Conservation (phyloP, 35 echinoderm and acorn worm genomes). For the Stichopus chloronotus region DNA sequence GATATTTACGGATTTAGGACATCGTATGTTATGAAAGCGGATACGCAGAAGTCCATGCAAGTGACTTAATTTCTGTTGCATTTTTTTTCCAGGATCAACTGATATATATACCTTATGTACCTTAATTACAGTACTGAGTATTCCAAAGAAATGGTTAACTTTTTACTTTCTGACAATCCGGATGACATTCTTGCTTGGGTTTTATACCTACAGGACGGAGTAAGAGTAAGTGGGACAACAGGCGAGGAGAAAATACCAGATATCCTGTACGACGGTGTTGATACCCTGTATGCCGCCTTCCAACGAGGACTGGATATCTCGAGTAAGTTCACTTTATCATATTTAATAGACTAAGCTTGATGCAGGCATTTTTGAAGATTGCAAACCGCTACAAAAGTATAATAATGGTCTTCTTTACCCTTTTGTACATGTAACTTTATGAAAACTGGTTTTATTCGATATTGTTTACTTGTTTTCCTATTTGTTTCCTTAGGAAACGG, state of each 20-base stretch:
- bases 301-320: constrained; percentile 25
- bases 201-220: too few relatives aligned
- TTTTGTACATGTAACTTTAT: background rate
- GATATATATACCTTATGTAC: too few relatives aligned
- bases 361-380: background rate
- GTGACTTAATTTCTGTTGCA: too few relatives aligned
- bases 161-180: too few relatives aligned
- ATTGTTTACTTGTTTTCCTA: background rate
- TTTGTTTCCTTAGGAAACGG: background rate
- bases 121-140: too few relatives aligned
- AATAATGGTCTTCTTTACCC: background rate
- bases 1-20: too few relatives aligned
- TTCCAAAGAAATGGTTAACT: too few relatives aligned
- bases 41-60: too few relatives aligned
- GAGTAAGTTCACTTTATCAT: background rate
- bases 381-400: background rate
- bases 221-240: too few relatives aligned
- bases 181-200: too few relatives aligned
- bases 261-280: background rate
- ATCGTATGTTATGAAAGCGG: too few relatives aligned
- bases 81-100: too few relatives aligned
- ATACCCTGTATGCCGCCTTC: background rate
- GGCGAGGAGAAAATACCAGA: background rate
- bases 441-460: background rate
- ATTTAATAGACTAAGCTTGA: background rate